These are phyloP conservation scores for Mesorhabditis belari DNA, from an alignment of 2,888 invertebrate species.

Conservation along the genomic window DNA sequence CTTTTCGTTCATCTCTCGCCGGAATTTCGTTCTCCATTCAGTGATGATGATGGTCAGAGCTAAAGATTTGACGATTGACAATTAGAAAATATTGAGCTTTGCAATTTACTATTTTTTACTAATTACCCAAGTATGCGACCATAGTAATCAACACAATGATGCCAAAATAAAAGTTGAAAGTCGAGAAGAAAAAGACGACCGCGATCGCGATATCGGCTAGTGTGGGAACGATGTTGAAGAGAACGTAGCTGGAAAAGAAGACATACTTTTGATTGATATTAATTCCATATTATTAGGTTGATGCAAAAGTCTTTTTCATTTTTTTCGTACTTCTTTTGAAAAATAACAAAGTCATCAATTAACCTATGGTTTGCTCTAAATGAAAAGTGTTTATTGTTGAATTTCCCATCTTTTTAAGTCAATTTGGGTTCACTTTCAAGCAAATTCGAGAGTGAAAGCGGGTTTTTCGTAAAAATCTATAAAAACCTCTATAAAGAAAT, in stretches of 20 bases:
- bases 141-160: constrained; percentile 88
- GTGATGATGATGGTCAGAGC: constrained; percentile 81
- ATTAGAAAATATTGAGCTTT: background rate
- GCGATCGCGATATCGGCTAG: constrained; percentile 85
- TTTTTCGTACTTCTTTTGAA: no score
- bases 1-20: constrained; percentile 83
- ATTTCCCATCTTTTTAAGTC: no score
- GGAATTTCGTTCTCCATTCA: constrained; percentile 93
- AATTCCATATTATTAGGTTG: no score
- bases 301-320: no score
- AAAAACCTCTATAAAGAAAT: no score
- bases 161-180: constrained; percentile 89
- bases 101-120: constrained; percentile 51
- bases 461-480: no score
- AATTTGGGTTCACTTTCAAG: no score
- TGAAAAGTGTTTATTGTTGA: no score
- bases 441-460: no score
- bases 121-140: constrained; percentile 82
- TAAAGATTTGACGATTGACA: constrained; percentile 54
- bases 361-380: no score
- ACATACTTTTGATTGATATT: background rate
- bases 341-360: no score
- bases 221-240: constrained; percentile 83
- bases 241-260: constrained; percentile 53
- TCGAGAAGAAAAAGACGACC: constrained; percentile 75